Evolutionary conservation across 2,888 invertebrate species (phyloP), one percentile per base, ranked within the genome.

Genomic region (Ochropacha duplaris): DNA sequence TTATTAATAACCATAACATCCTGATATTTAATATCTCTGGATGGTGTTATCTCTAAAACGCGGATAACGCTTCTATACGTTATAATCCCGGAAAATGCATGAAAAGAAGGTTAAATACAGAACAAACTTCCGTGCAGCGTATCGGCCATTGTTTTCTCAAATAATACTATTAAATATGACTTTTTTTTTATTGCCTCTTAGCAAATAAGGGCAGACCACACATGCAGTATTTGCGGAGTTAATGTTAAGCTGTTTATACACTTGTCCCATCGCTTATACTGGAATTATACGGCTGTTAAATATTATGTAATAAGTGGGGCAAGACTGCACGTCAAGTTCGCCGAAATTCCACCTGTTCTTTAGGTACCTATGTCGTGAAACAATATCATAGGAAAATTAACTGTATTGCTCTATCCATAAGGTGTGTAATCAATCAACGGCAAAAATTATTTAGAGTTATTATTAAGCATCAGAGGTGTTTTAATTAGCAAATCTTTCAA

Each of bases 231-330:
- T 56, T 52, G 52, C 56, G 31, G 51, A 51, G 56, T 51, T 56
- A 52, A 56, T 56, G 56, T 56, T 44, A 11, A 56, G 51, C 44
- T 52, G 56, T 56, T 56, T 56, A 28, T 14, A 56, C 56, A 56
- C 51, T 19, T 52, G 50, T 52, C 22, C 1, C 51, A 26, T 26
- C 28, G 51, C 34, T 14, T 50, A 26, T 50, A 56, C 36, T 56
- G 26, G 16, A 56, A 56, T 50, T 51, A 31, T 31, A 52, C 28
- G 31, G 28, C 31, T 51, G 51, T 19, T n/a, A 51, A 51, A 16
- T 28, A 51, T 51, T 51, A 16, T 16, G 28, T 9, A 28, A 51
- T 31, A 31, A n/a, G 16, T 16, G 14, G 39, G 39, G 44, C 9
- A 19, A 44, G n/a, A 19, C n/a, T 16, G 9, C 16, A 19, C n/a